Evolutionary conservation across 2,797 vertebrate species (phyloP), one percentile per base, ranked within the genome.

Genomic region (Arrhamphus sclerolepis): DNA sequence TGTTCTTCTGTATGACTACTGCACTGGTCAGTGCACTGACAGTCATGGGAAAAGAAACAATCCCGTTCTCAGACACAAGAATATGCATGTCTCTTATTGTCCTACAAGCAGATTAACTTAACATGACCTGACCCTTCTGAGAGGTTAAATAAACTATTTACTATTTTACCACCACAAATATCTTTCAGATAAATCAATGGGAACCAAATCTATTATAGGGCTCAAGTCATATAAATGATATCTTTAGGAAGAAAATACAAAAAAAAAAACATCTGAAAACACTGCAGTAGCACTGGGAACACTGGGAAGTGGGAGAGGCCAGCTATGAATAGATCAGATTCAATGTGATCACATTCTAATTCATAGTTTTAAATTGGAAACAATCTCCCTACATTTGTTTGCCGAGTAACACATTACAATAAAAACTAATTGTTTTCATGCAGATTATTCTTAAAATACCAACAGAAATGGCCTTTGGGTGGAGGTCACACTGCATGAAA

Each of bases 381-480:
- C n/a, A 50, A 50, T 20, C 10, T 10, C 31, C 9, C 1, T 44
- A 19, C 5, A 6, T 6, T 6, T 22, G 5, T 41, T 42, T 18
- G 17, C 40, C 7, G 5, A 43, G 8, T 21, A 16, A 46, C 20
- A 38, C 13, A 38, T 16, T 38, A 38, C 34, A 14, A 13, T 38
- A 8, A 8, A 38, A 38, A 38, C 34, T 38, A 13, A 11, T 1
- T 14, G 5, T 34, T 2, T 34, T 34, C 31, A 34, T 34, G 3
- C 34, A 38, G 34, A 38, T 38, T 14, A 38, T 38, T 38, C 34
- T 38, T 38, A 38, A 38, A 38, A 49, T 7, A 53, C n/a, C 7
- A 31, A 38, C 41, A 61, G 3, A 72, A 55, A 56, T 22, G 21
- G 11, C 2, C n/a, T 18, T 52, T 20, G 41, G 2, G 16, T n/a